Base-by-base conservation (phyloP, 1,140 invertebrate species). In the Drosophila hydei region DNA sequence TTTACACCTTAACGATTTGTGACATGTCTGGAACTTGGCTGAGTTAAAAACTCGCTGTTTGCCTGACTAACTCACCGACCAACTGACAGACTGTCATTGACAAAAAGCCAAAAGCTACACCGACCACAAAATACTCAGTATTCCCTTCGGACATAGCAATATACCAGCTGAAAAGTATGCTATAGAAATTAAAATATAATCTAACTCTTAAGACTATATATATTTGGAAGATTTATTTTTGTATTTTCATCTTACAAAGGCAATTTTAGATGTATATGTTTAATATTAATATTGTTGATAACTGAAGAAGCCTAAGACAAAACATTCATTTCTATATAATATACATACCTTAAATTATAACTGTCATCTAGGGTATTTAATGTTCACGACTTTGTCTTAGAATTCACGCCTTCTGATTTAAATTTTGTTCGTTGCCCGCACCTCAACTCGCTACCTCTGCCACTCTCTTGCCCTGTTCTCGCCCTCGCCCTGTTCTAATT, bases 1-100 rank as follows among this genome's bases (percentile, higher is more conserved):
- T 79, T 88, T 72, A 83, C 78, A 87, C 78, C 74, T 62, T 58
- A 88, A 43, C 72, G 72, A 68, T 63, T 79, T 83, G 78, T 70
- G 72, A 88, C 77, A 87, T 68, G 83, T 88, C 78, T 87, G 64
- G 63, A 67, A 75, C 63, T 68, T 52, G 59, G 45, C 69, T 72
- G 54, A 60, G 48, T 62, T 47, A 54, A 69, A 61, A 62, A 60
- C 40, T 30, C 30, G 48, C 59, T 55, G 18, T 21, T 43, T 45
- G 40, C 38, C 18, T 52, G 47, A 72, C 12, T 58, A 19, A 42
- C 68, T 64, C 43, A 50, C 16, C 40, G 72, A 40, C 50, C 48
- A 54, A 56, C 59, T 60, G 50, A 19, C 43, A 64, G 38, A 63
- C 65, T 43, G 18, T 67, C 79, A 84, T 76, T 84, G 72, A 58